phyloP scores from a whole-genome alignment of 2,888 invertebrate species.

The Philopedon plagiatum region DNA sequence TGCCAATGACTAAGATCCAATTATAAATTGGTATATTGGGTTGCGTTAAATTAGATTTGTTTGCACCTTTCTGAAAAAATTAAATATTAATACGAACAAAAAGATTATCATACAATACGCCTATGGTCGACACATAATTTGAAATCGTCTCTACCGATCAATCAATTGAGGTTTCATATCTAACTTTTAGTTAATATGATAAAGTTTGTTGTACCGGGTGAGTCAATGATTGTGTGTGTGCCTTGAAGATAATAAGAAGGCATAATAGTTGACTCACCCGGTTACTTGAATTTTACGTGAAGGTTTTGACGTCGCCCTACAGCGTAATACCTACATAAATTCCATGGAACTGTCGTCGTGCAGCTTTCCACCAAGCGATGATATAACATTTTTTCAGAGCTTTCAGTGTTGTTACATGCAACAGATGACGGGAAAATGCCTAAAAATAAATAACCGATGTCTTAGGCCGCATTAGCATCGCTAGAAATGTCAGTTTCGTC shows the following conservation, averaged over 20 bases:
- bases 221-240: too few species aligned
- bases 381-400: conserved; percentile 12
- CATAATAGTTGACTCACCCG: too few species aligned
- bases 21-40: not conserved
- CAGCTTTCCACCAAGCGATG: not conserved
- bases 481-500: conserved; percentile 46
- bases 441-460: conserved; percentile 41
- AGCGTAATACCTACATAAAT: too few species aligned
- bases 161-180: not conserved
- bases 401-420: conserved; percentile 16
- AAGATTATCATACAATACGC: not conserved
- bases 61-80: not conserved
- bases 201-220: too few species aligned
- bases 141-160: not conserved
- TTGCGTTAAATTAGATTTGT: not conserved
- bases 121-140: not conserved
- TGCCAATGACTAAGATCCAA: conserved; percentile 7
- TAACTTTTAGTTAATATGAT: too few species aligned
- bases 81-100: not conserved
- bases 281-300: too few species aligned
- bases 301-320: too few species aligned
- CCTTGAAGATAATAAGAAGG: too few species aligned
- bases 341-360: too few species aligned
- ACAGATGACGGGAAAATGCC: conserved; percentile 38
- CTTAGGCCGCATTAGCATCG: conserved; percentile 47